Percentiles rank a stretch among this genome's conserved stretches.
Conservation (phyloP, 1,140 invertebrate genomes). For the Palaemon carinicauda region DNA sequence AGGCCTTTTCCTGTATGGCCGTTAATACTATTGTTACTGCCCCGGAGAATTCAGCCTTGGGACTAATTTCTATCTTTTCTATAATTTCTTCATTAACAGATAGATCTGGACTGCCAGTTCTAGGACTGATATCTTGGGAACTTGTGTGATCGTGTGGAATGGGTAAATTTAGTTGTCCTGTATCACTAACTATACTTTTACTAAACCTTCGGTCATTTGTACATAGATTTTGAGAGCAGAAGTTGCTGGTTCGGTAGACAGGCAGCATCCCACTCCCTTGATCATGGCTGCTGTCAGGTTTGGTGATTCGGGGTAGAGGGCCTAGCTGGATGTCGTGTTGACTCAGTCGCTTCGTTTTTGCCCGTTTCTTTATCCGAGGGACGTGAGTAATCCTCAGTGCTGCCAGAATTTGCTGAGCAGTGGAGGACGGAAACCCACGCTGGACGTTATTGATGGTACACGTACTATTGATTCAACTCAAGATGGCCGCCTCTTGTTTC, state of each 20-base stretch:
- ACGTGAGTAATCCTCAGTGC: conserved; percentile 29
- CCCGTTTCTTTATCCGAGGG: background rate
- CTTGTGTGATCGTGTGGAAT: conserved; percentile 12
- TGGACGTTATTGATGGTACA: conserved; percentile 50
- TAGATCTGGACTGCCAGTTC: conserved; percentile 40
- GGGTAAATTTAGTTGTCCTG: conserved; percentile 1
- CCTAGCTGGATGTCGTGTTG: conserved; percentile 32
- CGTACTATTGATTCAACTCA: conserved; percentile 53
- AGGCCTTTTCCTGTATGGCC: conserved; percentile 39
- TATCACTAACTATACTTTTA: conserved; percentile 17
- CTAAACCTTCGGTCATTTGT: conserved; percentile 26
- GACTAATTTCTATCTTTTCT: background rate
- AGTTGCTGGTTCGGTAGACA: background rate
- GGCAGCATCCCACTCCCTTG: background rate
- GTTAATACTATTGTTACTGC: conserved; percentile 42
- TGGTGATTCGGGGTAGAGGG: conserved; percentile 32
- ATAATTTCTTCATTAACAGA: conserved; percentile 36
- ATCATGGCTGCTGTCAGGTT: conserved; percentile 5
- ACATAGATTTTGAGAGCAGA: background rate
- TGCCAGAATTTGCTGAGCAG: conserved; percentile 53
- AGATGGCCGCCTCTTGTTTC: conserved; percentile 78
- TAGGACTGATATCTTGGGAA: conserved; percentile 33
- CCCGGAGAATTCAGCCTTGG: conserved; percentile 16
- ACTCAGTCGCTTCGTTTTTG: background rate
- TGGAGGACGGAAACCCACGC: conserved; percentile 22